Base-by-base conservation (phyloP, 2,113 vertebrate genomes). In the Bubalus kerabau region DNA sequence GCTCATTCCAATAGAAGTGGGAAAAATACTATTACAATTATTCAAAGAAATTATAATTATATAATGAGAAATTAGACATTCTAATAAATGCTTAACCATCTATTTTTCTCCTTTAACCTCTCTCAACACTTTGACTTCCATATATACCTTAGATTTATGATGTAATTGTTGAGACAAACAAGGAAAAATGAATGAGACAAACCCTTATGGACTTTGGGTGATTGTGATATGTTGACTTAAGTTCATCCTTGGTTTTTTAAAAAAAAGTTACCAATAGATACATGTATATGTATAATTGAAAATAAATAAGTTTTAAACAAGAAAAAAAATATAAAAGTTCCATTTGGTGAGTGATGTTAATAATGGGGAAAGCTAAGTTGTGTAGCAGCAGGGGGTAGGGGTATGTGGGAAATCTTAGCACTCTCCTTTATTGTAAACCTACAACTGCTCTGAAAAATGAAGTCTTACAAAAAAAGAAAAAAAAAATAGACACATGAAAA, bases 351-450 rank as follows among this genome's bases (percentile, higher is more conserved):
- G 43, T 46, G 43, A 46, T 46, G 43, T 46, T 46, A 46, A 46
- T 1, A 46, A 46, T 46, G 43, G 43, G 43, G 43, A 46, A 46
- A 46, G 43, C 43, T 60, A 80, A 26, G 14, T 16, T 48, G 30
- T 60, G 21, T 19, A 0, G 2, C 17, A 17, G 8, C 32, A 17
- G 15, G 21, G 30, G 16, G 5, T 3, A 59, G 88, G 30, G 19
- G 2, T 59, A 48, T 4, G 4, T 46, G 74, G 30, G 54, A 32
- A 80, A 60, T n/a, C 40, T 91, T 21, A 59, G 19, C n/a, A 48
- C 54, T 43, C 57, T 23, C 30, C 8, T 80, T 59, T 80, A 60
- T 3, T 32, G 43, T n/a, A 80, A 60, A 91, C 30, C 8, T 80
- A 48, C 59, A 80, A 50, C 54, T 28, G 5, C 8, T 80, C 5